A percentile compares a stretch with the other conserved stretches of the same genome.
phyloP scores from a whole-genome alignment of 2,888 invertebrate species.

The Petrolisthes manimaculis region DNA sequence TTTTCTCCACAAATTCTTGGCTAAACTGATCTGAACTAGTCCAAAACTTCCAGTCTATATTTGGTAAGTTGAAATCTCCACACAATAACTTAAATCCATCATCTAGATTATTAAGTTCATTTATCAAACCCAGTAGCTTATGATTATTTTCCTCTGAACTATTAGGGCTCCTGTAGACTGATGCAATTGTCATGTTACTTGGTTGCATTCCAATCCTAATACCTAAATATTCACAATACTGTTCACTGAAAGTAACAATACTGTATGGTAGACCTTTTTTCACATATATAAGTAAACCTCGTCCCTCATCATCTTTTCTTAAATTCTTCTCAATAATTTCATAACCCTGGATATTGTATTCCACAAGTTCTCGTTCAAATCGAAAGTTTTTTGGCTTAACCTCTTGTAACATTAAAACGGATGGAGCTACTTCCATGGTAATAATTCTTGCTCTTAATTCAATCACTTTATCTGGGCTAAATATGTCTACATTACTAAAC shows the following conservation, averaged over 20 bases:
- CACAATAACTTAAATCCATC: background rate
- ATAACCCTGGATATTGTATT: slow-evolving; percentile 7
- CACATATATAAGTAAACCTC: background rate
- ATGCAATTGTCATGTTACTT: background rate
- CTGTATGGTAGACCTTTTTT: background rate
- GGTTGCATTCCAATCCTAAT: background rate
- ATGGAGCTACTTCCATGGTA: background rate
- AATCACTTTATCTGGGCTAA: background rate
- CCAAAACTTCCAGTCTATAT: background rate
- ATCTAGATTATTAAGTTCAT: background rate
- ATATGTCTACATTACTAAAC: slow-evolving; percentile 4
- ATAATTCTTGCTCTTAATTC: slow-evolving; percentile 5
- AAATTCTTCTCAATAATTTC: background rate
- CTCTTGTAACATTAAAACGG: background rate
- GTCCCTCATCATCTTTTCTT: background rate
- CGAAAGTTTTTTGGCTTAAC: background rate
- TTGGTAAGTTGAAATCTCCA: background rate
- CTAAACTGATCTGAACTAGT: background rate
- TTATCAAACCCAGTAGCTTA: slow-evolving; percentile 11
- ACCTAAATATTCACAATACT: background rate
- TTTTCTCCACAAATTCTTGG: background rate
- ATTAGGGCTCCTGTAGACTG: background rate
- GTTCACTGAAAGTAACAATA: background rate
- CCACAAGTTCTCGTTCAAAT: background rate
- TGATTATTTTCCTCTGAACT: background rate